Base-by-base conservation (phyloP, 2,113 vertebrate species). In the Sorex araneus region DNA sequence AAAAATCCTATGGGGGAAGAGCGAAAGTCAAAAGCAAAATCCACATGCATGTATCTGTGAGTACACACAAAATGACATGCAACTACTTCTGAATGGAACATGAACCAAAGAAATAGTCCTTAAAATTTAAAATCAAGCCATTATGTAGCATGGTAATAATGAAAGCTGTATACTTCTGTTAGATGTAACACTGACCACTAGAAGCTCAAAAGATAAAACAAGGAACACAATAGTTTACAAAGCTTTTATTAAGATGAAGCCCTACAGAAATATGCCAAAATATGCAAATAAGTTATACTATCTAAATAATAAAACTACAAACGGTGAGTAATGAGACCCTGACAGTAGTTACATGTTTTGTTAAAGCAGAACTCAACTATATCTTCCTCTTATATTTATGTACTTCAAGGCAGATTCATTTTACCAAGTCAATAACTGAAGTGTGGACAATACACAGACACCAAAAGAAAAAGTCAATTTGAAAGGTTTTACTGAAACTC, bases 391-490 rank as follows among this genome's bases (percentile, higher is more conserved):
- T n/a, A 84, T 77, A 91, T 25, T 25, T 66, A 69, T 32, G 32
- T 71, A 84, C 88, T 86, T 78, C 64, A 60, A 85, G 82, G 40
- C 32, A 81, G 82, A 93, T 86, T 87, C 45, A 89, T 84, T 92
- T 95, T 34, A 63, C 40, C 71, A 27, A 91, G 63, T 28, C 69
- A 93, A 87, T 79, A 94, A 91, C 63, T 50, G 34, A 94, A 70
- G 57, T 87, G 25, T 85, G 50, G 82, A 67, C 78, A 90, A 40
- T 75, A 64, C 43, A 88, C 71, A 90, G 79, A 88, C 79, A 83
- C 85, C 28, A 32, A 90, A 86, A 93, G 82, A 93, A 95, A 92
- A 25, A 87, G 47, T 32, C 85, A 87, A 84, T 94, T 88, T 95
- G 89, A 73, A 86, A 57, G 50, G 40, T 75, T 90, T 69, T 83